Base-by-base conservation (phyloP, 2,797 vertebrate species). In the Pseudocheirus occidentalis region DNA sequence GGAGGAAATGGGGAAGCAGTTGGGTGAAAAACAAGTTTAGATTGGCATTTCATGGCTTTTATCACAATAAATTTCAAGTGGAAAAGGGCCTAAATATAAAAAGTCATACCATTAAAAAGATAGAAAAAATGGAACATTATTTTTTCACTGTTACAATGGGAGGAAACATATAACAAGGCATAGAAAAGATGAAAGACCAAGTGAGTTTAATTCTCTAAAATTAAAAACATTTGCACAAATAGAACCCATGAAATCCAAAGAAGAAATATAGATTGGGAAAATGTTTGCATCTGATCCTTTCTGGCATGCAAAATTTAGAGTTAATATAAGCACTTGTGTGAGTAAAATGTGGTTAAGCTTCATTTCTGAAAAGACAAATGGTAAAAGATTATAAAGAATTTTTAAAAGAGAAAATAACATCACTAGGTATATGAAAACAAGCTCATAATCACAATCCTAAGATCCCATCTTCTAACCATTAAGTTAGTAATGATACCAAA, bases 51-150 rank as follows among this genome's bases (percentile, higher is more conserved):
- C 50, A 18, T 90, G 87, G 89, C 24, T 96, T 96, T 94, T 90
- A 95, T 16, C 13, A 52, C 55, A 93, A 58, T 1, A 5, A 18
- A 95, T 93, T 92, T 55, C 92, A 46, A 27, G 24, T 92, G 92
- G 94, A 27, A 92, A 66, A 9, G 95, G 95, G 95, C 58, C 57
- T 95, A 95, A 53, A 91, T 5, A 18, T 34, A 94, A 40, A 96
- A 93, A 66, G 91, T 96, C 90, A 92, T 95, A 95, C 96, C 92
- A 93, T 0, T 90, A 50, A 81, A 81, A 81, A 81, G 66, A 2
- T 24, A 81, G 62, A 73, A 34, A 73, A n/a, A 24, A 46, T 46
- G 7, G 2, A 46, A 46, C 40, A 81, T 46, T 40, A 0, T 81
- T 24, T 40, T 81, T 46, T 81, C 21, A 73, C 18, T 46, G 66